Percentiles rank a stretch among this genome's conserved stretches.
phyloP scores from a whole-genome alignment of 1,140 invertebrate genomes.

The Physella acuta region DNA sequence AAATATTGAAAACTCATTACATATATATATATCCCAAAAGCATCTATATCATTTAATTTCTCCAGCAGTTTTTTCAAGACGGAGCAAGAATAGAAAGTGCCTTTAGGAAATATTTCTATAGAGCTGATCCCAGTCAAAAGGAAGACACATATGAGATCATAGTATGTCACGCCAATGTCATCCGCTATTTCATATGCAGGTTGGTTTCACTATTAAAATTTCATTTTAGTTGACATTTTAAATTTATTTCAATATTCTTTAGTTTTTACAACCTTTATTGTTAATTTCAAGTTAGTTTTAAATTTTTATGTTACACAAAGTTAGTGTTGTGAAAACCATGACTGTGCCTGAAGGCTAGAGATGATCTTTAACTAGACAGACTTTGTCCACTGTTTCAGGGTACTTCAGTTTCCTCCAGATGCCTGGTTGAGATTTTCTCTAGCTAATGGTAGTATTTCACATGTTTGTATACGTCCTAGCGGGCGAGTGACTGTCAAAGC shows the following conservation, averaged over 20 bases:
- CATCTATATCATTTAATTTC: too few relatives aligned
- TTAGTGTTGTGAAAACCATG: too few relatives aligned
- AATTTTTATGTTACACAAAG: too few relatives aligned
- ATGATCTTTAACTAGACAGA: too few relatives aligned
- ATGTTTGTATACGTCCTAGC: slow-evolving; percentile 80
- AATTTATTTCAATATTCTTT: not conserved
- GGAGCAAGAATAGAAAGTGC: slow-evolving; percentile 96
- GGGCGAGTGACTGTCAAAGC: slow-evolving; percentile 80
- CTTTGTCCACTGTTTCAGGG: slow-evolving; percentile 67
- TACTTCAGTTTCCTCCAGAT: slow-evolving; percentile 94
- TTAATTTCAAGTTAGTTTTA: not conserved
- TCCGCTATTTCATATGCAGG: slow-evolving; percentile 96
- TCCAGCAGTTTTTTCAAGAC: slow-evolving; percentile 83
- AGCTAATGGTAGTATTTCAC: slow-evolving; percentile 91
- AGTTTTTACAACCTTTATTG: not conserved
- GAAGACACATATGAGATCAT: slow-evolving; percentile 87
- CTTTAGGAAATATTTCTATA: slow-evolving; percentile 90
- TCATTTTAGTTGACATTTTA: not conserved
- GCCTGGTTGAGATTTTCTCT: slow-evolving; percentile 91
- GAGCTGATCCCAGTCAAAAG: slow-evolving; percentile 78
- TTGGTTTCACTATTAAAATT: slow-evolving; percentile 52
- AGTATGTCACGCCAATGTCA: slow-evolving; percentile 98
- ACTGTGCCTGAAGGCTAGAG: too few relatives aligned
- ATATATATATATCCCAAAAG: too few relatives aligned
- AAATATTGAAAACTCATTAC: too few relatives aligned